Evolutionary conservation across 2,797 vertebrate species (phyloP), one percentile per base, ranked within the genome.

Genomic region (Hybognathus amarus): DNA sequence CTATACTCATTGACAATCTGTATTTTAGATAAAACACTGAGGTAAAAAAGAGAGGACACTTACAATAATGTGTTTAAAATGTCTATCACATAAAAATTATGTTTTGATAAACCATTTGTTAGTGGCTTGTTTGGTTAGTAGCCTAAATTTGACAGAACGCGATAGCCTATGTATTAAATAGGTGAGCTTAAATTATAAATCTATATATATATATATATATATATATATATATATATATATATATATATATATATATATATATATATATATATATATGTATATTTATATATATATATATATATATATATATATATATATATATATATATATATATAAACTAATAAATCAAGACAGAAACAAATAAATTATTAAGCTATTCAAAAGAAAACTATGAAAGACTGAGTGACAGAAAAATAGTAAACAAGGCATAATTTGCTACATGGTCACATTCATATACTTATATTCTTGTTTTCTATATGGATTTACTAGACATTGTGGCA

Each of bases 391-490:
- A 33, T 71, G 7, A 78, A 47, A 67, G 11, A 15, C 22, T 38
- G 22, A 69, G 33, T 4, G 33, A 50, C 45, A 54, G 6, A 79
- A 66, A 20, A 79, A 36, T 18, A 18, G 15, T 11, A 8, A 56
- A 84, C 11, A 79, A 66, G 61, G 24, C n/a, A 52, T 13, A 7
- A n/a, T 18, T 77, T 77, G 3, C 2, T 78, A 18, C 24, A 66
- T 56, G 27, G n/a, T 64, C 40, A 74, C 36, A 75, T 73, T 33
- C 18, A 38, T 36, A 40, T 45, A 33, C 22, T 80, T 61, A 80
- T 20, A 77, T 77, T 24, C 36, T 81, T 64, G 52, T 63, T 67
- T 74, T 70, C 30, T 64, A 17, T 64, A 17, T 38, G 50, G 20
- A 22, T 66, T 17, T 30, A 52, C 36, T 63, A 13, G 27, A 64